Evolutionary conservation across 64 coral and sea anemone species (phyloP).

Genomic region (Actinia tenebrosa): DNA sequence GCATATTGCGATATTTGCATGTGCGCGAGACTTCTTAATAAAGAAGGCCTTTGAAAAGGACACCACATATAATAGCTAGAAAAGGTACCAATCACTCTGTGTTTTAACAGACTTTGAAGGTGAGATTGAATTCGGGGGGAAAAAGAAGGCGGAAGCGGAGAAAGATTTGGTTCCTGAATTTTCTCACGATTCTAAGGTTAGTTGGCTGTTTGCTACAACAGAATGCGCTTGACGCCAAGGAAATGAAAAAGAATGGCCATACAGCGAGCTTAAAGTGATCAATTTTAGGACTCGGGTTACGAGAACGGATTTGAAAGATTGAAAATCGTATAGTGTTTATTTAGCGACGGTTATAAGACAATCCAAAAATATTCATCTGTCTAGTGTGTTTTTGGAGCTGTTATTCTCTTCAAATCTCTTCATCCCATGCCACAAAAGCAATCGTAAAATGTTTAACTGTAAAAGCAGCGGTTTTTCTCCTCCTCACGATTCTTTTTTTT

Average conservation of each 20-base stretch:
- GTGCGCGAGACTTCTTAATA: background rate
- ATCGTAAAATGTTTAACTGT: background rate
- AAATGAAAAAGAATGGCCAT: background rate
- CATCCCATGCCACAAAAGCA: background rate
- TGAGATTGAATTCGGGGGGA: background rate
- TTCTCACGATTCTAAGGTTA: background rate
- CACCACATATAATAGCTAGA: background rate
- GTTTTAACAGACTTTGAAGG: background rate
- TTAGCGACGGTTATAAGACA: background rate
- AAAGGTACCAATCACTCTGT: background rate
- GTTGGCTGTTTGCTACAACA: background rate
- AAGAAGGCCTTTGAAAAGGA: background rate
- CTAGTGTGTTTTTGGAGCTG: background rate
- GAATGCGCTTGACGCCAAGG: background rate
- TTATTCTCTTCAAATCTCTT: background rate
- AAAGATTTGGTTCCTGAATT: too few species aligned
- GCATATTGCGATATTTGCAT: background rate
- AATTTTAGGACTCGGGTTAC: background rate
- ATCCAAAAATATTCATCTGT: background rate
- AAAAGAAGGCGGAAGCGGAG: too few species aligned
- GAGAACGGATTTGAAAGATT: background rate
- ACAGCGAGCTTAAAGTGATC: background rate
- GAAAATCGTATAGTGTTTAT: background rate
- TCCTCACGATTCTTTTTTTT: background rate
- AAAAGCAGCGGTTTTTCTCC: background rate